These are phyloP conservation scores for Ashinkailepas kermadecensis DNA, from an alignment of 2,888 invertebrate species.

Conservation along the genomic window DNA sequence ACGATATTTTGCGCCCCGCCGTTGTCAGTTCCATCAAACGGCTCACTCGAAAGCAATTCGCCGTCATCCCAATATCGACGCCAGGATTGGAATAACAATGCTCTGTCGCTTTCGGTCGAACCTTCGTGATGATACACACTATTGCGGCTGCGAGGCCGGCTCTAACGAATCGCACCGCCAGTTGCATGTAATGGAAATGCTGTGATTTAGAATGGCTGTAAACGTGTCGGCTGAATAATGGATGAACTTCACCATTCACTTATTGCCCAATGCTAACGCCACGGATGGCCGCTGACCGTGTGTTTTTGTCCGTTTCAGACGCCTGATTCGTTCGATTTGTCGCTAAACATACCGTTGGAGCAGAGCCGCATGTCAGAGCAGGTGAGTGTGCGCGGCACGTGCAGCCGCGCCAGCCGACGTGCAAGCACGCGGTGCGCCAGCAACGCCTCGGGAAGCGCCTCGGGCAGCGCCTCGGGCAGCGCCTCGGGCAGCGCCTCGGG, in stretches of 20 bases:
- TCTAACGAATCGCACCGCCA: background rate
- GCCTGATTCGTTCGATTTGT: background rate
- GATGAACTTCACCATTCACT: conserved; percentile 1
- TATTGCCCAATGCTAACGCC: background rate
- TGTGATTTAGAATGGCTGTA: background rate
- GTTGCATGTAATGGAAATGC: background rate
- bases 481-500: too few relatives aligned
- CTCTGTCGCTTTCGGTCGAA: too few relatives aligned
- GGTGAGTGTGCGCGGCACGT: background rate
- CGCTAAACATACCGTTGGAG: conserved; percentile 12
- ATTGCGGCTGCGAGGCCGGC: background rate
- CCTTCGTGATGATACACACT: background rate
- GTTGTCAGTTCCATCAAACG: too few relatives aligned
- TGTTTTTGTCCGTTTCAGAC: background rate
- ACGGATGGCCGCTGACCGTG: background rate
- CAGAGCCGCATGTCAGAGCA: conserved; percentile 14
- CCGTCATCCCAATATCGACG: too few relatives aligned
- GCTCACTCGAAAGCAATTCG: too few relatives aligned
- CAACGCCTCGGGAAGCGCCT: too few relatives aligned
- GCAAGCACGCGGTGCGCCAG: too few relatives aligned
- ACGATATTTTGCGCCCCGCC: too few relatives aligned
- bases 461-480: too few relatives aligned
- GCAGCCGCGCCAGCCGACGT: too few relatives aligned
- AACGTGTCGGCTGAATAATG: conserved; percentile 1
- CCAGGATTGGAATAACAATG: too few relatives aligned